Conservation (phyloP, 2,113 vertebrate species). For the Girardinichthys multiradiatus region DNA sequence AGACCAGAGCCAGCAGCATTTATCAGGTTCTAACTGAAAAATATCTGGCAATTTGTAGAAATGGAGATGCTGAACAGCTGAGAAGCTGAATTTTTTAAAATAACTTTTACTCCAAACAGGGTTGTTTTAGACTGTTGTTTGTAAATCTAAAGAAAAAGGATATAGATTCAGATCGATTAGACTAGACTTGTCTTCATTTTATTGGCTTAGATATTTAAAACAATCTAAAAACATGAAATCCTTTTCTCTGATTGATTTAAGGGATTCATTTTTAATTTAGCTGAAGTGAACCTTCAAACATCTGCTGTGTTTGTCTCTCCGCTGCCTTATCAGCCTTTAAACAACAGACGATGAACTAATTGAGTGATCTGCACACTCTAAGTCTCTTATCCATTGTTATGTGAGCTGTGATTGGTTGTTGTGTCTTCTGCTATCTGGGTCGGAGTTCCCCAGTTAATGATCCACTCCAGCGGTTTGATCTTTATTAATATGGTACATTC, state of each 20-base stretch:
- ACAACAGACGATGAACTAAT: slow-evolving; percentile 29
- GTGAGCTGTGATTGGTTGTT: slow-evolving; percentile 31
- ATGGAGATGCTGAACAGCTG: too few species aligned
- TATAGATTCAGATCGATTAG: too few species aligned
- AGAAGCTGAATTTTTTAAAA: too few species aligned
- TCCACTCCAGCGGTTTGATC: slow-evolving; percentile 78
- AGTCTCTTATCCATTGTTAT: slow-evolving; percentile 43
- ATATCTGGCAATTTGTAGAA: too few species aligned
- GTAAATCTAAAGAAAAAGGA: too few species aligned
- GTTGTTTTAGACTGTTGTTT: too few species aligned
- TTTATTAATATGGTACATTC: slow-evolving; percentile 71
- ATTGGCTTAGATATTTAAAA: background rate
- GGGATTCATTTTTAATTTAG: background rate
- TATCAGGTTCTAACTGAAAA: too few species aligned
- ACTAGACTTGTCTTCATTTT: too few species aligned
- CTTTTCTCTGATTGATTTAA: background rate
- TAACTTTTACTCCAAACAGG: too few species aligned
- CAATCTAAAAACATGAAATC: background rate
- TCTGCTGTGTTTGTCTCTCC: slow-evolving; percentile 22
- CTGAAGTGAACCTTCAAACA: slow-evolving; percentile 26
- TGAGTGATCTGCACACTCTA: slow-evolving; percentile 19
- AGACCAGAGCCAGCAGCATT: too few species aligned
- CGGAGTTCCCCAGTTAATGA: slow-evolving; percentile 81
- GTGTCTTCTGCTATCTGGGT: slow-evolving; percentile 47
- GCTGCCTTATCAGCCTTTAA: slow-evolving; percentile 55